Base-by-base conservation (phyloP, 2,113 vertebrate genomes). In the Triplophysa dalaica region DNA sequence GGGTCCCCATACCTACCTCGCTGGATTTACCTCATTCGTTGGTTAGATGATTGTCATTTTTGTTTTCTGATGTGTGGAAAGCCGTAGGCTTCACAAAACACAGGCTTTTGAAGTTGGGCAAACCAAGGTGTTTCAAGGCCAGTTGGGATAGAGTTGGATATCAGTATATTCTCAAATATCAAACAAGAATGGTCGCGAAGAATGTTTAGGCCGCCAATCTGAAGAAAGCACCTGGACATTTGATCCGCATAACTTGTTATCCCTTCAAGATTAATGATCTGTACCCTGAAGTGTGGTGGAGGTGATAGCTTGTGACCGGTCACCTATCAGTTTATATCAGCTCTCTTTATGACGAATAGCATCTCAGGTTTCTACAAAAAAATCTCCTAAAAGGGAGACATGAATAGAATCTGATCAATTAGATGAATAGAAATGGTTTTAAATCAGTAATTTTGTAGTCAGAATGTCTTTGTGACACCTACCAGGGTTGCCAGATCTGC, bases 111-210 rank as follows among this genome's bases (percentile, higher is more conserved):
- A 77, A 45, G 29, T 52, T 66, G 56, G 45, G 13, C 56, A 75
- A 63, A 72, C n/a, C 54, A 62, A 62, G 4, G 43, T 50, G 50
- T 50, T 19, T 17, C 21, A 29, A 41, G 54, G 26, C 52, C 52
- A 72, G 52, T 38, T 58, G 50, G 69, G 19, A 56, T 38, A 43
- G 66, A 24, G 58, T 62, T 38, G 29, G 19, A 61, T 67, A 33
- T 75, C 75, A 75, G 64, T 65, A 50, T 60, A 38, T 24, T 81
- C 61, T 64, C 63, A 33, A 66, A 84, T 79, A 78, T 84, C 76
- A 78, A 69, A 72, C 60, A 29, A 43, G 41, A 45, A 70, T 52
- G 56, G 58, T 56, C 60, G 11, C 24, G 50, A n/a, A 29, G 48
- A 61, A 58, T 38, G 21, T 60, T 54, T 4, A 21, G 45, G 61